These are phyloP conservation scores for Anarhynchus alexandrinus DNA, from an alignment of 2,113 vertebrate species.

Conservation along the genomic window DNA sequence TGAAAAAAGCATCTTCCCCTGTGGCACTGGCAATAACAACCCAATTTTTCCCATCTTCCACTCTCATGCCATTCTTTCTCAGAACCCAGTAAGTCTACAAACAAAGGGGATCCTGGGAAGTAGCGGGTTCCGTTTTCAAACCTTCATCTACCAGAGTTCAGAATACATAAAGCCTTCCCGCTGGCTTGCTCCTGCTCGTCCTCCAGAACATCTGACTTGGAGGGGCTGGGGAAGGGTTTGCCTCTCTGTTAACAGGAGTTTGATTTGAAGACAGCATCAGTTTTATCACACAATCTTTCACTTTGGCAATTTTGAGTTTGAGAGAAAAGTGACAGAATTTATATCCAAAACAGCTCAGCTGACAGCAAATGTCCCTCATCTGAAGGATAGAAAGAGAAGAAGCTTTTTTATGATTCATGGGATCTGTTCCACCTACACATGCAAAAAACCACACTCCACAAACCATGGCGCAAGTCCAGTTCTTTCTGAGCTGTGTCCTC, in stretches of 20 bases:
- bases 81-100: neutral
- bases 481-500: neutral
- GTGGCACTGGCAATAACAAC: neutral
- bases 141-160: neutral
- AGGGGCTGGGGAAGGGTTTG: neutral
- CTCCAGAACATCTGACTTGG: neutral
- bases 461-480: neutral
- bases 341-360: neutral
- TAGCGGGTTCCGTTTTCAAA: accelerated
- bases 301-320: neutral
- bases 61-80: neutral
- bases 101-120: neutral
- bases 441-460: neutral
- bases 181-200: neutral
- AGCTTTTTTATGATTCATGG: slow-evolving; percentile 24
- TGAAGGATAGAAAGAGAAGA: neutral
- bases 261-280: neutral
- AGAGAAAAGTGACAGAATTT: neutral
- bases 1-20: neutral
- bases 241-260: neutral
- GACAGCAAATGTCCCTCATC: neutral
- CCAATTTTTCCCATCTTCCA: neutral
- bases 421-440: slow-evolving; percentile 37
- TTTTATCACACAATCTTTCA: neutral
- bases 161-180: neutral